These are phyloP conservation scores for Triplophysa dalaica DNA, from an alignment of 2,113 vertebrate genomes.

Conservation along the genomic window DNA sequence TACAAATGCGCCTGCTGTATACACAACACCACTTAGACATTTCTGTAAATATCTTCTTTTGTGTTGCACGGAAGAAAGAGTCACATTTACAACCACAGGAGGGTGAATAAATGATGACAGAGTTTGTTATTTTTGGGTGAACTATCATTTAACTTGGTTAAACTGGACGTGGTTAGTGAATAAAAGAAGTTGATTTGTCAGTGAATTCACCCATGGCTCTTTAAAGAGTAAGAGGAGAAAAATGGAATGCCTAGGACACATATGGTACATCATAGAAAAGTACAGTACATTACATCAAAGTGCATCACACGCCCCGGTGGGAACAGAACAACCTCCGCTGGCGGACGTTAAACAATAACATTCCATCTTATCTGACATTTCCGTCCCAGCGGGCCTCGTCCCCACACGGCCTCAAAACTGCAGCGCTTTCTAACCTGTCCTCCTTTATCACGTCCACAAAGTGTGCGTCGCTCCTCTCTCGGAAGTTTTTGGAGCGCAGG, in stretches of 20 bases:
- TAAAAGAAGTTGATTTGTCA: neutral
- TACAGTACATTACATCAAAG: conserved; percentile 22
- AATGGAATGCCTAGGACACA: neutral
- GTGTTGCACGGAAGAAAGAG: no score
- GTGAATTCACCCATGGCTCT: neutral
- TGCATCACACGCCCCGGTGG: conserved; percentile 9
- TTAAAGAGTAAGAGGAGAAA: neutral
- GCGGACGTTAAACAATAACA: conserved; percentile 6
- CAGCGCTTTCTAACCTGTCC: conserved; percentile 81
- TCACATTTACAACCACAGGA: no score
- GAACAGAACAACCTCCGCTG: conserved; percentile 13
- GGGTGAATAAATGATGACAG: no score
- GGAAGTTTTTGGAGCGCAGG: conserved; percentile 87
- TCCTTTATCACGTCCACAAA: conserved; percentile 98
- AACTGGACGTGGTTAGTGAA: neutral
- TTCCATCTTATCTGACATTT: conserved; percentile 29
- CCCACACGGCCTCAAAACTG: neutral
- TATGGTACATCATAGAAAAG: neutral
- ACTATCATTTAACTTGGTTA: no score
- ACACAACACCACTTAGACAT: no score
- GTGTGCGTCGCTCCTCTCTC: conserved; percentile 93
- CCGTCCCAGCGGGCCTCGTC: neutral
- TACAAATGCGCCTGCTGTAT: neutral
- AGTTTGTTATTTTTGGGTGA: no score
- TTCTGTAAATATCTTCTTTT: no score